Evolutionary conservation across 1,140 invertebrate species (phyloP).

Genomic region (Drosophila dunni): DNA sequence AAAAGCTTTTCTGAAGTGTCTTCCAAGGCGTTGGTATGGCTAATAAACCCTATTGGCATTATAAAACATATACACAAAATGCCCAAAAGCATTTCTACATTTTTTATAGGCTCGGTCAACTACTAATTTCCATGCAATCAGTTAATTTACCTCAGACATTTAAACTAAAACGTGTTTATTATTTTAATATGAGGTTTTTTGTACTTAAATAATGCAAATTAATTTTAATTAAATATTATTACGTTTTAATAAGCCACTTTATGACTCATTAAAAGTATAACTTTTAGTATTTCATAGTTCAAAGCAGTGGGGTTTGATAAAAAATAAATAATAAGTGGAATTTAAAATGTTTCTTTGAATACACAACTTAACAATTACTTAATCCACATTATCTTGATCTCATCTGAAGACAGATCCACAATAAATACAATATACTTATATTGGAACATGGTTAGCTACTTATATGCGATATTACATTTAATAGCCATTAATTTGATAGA

Average conservation of each 20-base stretch:
- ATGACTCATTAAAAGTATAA: too few relatives aligned
- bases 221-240: not conserved
- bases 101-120: not conserved
- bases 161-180: constrained; percentile 17
- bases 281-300: not conserved
- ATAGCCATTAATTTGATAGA: constrained; percentile 32
- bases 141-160: constrained; percentile 3
- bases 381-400: constrained; percentile 12
- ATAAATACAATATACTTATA: not conserved
- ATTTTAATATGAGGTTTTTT: not conserved
- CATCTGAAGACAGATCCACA: constrained; percentile 7
- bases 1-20: constrained; percentile 46
- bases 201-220: not conserved
- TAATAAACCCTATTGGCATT: constrained; percentile 37
- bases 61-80: constrained; percentile 21
- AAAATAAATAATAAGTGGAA: too few relatives aligned
- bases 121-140: constrained; percentile 21
- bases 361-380: constrained; percentile 4
- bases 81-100: not conserved
- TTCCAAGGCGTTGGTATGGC: constrained; percentile 29
- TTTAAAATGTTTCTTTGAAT: too few relatives aligned
- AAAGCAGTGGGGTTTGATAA: too few relatives aligned
- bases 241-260: too few relatives aligned
- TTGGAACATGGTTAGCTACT: constrained; percentile 10
- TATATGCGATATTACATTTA: constrained; percentile 21